phyloP scores from a whole-genome alignment of 1,140 invertebrate species.

The Samia ricini region DNA sequence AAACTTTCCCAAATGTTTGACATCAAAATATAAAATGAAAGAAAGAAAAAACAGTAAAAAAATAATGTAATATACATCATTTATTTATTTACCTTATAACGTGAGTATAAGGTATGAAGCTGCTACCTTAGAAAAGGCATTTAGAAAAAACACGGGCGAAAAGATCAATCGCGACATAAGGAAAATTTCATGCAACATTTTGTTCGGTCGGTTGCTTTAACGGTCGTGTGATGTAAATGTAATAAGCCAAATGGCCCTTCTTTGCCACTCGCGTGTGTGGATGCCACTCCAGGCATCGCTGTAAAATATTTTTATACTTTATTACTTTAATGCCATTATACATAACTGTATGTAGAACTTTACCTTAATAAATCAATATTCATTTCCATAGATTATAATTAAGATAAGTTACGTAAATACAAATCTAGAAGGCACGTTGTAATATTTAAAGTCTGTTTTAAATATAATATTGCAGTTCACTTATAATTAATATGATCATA shows the following conservation, averaged over 20 bases:
- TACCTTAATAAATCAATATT: background rate
- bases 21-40: no score
- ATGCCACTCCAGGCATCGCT: constrained; percentile 32
- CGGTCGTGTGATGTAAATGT: constrained; percentile 53
- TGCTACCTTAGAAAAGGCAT: background rate
- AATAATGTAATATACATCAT: no score
- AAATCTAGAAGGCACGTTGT: no score
- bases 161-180: constrained; percentile 26
- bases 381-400: background rate
- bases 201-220: constrained; percentile 45
- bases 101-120: background rate
- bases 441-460: no score
- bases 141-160: constrained; percentile 9
- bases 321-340: constrained; percentile 35
- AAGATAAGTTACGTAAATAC: background rate
- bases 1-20: no score
- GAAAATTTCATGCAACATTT: constrained; percentile 53
- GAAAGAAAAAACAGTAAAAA: no score
- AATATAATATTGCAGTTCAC: no score
- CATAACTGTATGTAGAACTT: background rate
- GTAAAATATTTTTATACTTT: constrained; percentile 49
- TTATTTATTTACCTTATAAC: background rate
- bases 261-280: constrained; percentile 36
- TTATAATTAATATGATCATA: no score
- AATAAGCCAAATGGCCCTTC: constrained; percentile 54